Percentiles rank a stretch among this genome's conserved stretches.
These are phyloP conservation scores for Hemicrepidius hirtus DNA, from an alignment of 2,888 invertebrate genomes.

Conservation along the genomic window DNA sequence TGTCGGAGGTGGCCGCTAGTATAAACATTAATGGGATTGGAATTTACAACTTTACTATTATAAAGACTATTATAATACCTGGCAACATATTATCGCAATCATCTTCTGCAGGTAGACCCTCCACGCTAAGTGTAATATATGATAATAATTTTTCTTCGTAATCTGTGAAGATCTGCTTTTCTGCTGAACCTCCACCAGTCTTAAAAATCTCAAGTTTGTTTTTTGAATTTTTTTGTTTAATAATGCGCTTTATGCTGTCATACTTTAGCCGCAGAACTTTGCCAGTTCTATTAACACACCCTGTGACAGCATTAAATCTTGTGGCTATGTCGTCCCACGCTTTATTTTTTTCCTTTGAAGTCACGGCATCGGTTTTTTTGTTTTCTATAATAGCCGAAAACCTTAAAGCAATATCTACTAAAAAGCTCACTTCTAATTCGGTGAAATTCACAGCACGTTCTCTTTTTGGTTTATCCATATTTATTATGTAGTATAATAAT, in stretches of 20 bases:
- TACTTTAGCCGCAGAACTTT: constrained; percentile 23
- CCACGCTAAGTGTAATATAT: not conserved
- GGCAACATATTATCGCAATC: not conserved
- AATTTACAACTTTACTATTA: not conserved
- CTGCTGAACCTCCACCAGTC: constrained; percentile 14
- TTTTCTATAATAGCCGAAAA: constrained; percentile 36
- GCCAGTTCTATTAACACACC: not conserved
- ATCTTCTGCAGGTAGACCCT: not conserved
- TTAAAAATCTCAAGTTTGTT: constrained; percentile 30
- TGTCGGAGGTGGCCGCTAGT: too few relatives aligned
- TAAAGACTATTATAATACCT: not conserved
- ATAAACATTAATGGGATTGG: not conserved
- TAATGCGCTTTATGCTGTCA: not conserved
- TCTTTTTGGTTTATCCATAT: not conserved
- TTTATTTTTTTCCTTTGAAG: constrained; percentile 33
- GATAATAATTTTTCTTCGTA: constrained; percentile 15
- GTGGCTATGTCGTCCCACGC: constrained; percentile 32
- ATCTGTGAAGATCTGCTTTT: not conserved
- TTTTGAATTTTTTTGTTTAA: constrained; percentile 10
- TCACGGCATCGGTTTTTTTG: constrained; percentile 39
- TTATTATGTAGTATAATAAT: constrained; percentile 28
- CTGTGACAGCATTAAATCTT: constrained; percentile 28
- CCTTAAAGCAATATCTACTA: constrained; percentile 18
- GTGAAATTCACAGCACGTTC: not conserved
- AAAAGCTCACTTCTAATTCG: not conserved